phyloP scores from a whole-genome alignment of 2,888 invertebrate genomes.

The Synergus japonicus region DNA sequence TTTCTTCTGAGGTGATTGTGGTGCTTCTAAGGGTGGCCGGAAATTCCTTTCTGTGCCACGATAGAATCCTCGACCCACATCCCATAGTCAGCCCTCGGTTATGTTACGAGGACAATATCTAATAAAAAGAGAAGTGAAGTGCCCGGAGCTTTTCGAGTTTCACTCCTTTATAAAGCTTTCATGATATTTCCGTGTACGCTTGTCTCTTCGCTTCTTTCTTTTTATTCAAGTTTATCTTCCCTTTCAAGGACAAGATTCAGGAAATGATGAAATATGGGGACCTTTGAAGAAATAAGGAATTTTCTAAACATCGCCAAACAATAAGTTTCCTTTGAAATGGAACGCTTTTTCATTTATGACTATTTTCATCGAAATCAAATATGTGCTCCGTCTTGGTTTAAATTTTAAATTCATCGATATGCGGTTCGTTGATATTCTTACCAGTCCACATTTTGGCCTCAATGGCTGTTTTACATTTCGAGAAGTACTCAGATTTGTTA shows the following conservation, averaged over 20 bases:
- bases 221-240: background rate
- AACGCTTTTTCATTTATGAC: background rate
- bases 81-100: constrained; percentile 55
- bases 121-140: constrained; percentile 66
- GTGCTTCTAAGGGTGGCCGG: constrained; percentile 38
- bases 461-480: background rate
- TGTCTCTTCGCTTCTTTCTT: background rate
- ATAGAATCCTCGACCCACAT: constrained; percentile 56
- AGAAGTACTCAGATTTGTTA: background rate
- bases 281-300: constrained; percentile 1
- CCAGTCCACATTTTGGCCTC: background rate
- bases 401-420: background rate
- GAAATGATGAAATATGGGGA: background rate
- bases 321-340: background rate
- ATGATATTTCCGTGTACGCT: constrained; percentile 45
- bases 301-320: background rate
- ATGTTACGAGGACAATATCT: constrained; percentile 69
- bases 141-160: constrained; percentile 51
- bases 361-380: background rate
- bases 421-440: background rate
- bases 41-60: constrained; percentile 54
- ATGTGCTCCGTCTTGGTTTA: background rate
- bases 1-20: constrained; percentile 45
- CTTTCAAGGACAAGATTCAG: background rate
- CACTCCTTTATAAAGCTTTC: constrained; percentile 55